Base-by-base conservation (phyloP, 2,888 invertebrate species). In the Tachina fera region DNA sequence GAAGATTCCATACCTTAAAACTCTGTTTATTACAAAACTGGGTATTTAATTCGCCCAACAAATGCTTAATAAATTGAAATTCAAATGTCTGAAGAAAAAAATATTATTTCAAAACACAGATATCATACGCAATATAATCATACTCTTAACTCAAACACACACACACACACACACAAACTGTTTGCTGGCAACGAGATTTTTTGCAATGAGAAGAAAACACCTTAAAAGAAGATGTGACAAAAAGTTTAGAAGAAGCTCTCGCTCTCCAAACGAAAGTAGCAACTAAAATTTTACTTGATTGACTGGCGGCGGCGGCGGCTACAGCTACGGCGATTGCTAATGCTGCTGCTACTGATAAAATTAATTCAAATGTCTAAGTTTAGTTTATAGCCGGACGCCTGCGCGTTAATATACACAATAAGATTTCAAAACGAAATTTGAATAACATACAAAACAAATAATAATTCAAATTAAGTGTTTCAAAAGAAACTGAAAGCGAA, bases 381-480 rank as follows among this genome's bases (percentile, higher is more conserved):
- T 80, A 86, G 86, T 86, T 79, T 80, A 56, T 76, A 80, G 58
- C 41, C 79, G 83, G 71, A 86, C 86, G 86, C 72, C 81, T 83
- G 86, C 83, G 86, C 76, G 86, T 72, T 82, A 45, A 70, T 78
- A 74, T 68, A 81, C 49, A 68, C 19, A 61, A 70, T 63, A 63
- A 4, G 16, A 53, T 39, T 41, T 51, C 45, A 78, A 72, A 61
- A 49, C 16, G 13, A 51, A 22, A 51, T 61, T 16, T 47, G 9
- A 14, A 19, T n/a, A 8, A 47, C 19, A 14, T 49, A 43, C 39
- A 0, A 14, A 56, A n/a, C n/a, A n/a, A 56, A 56, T 16, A n/a
- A 70, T 14, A 8, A 47, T 13, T 41, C 14, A 41, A 49, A 78
- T 41, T 58, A 22, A 60, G n/a, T 60, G n/a, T n/a, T 39, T 4